Conservation (phyloP, 2,797 vertebrate genomes). For the Tympanoctomys barrerae region DNA sequence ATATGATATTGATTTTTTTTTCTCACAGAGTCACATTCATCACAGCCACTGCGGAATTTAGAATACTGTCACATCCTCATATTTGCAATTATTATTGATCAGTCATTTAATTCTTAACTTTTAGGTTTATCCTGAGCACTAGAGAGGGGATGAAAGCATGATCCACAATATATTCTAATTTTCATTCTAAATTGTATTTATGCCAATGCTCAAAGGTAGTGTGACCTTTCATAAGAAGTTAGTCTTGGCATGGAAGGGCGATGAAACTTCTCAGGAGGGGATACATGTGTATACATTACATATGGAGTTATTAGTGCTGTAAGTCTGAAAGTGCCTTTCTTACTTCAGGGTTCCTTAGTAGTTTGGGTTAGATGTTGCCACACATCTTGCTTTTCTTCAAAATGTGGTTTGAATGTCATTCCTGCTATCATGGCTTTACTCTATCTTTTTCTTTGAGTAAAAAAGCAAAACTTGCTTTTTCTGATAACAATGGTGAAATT, state of each 20-base stretch:
- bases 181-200: constrained; percentile 28
- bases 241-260: neutral
- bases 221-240: constrained; percentile 27
- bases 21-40: neutral
- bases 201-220: neutral
- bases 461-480: neutral
- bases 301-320: neutral
- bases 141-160: neutral
- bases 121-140: neutral
- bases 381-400: neutral
- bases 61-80: neutral
- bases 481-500: neutral
- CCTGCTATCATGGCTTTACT: neutral
- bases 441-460: constrained; percentile 35
- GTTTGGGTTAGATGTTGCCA: neutral
- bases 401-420: neutral
- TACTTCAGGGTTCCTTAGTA: neutral
- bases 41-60: neutral
- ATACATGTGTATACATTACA: neutral
- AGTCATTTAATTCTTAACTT: constrained; percentile 8
- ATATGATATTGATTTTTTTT: constrained; percentile 5
- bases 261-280: neutral
- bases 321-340: neutral
- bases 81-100: neutral
- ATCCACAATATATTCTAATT: constrained; percentile 6